Evolutionary conservation across 2,113 vertebrate species (phyloP).

Genomic region (Baryphthengus martii): DNA sequence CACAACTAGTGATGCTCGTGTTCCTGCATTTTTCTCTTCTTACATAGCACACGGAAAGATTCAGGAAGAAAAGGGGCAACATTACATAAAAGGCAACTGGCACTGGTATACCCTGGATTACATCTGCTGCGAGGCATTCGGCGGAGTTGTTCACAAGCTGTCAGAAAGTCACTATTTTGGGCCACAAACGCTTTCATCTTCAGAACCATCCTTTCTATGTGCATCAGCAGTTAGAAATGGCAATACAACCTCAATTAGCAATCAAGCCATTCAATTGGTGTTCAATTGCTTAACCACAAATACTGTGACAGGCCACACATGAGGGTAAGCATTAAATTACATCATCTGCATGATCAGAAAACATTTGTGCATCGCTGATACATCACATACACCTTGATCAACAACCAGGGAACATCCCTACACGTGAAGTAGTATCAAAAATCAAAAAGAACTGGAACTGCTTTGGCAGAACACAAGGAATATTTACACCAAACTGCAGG

Average conservation of each 20-base stretch:
- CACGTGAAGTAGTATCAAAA: background rate
- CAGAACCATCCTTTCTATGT: background rate
- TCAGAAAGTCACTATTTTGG: conserved; percentile 37
- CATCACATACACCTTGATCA: background rate
- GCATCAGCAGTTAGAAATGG: background rate
- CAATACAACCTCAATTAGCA: background rate
- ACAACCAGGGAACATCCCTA: background rate
- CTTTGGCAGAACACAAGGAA: background rate
- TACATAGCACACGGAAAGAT: background rate
- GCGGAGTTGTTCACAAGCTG: background rate
- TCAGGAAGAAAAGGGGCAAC: background rate
- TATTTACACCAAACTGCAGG: background rate
- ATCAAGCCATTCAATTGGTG: background rate
- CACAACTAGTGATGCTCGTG: background rate
- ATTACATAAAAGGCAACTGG: background rate
- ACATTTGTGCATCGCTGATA: background rate
- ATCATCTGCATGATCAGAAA: background rate
- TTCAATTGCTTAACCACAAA: background rate
- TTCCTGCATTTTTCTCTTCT: background rate
- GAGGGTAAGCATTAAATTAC: background rate
- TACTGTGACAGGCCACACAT: fast-evolving
- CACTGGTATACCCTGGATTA: background rate
- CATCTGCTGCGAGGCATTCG: background rate
- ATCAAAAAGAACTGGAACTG: background rate
- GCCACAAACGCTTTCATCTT: background rate